These are phyloP conservation scores for Heliornis fulica DNA, from an alignment of 2,113 vertebrate genomes.

Conservation along the genomic window DNA sequence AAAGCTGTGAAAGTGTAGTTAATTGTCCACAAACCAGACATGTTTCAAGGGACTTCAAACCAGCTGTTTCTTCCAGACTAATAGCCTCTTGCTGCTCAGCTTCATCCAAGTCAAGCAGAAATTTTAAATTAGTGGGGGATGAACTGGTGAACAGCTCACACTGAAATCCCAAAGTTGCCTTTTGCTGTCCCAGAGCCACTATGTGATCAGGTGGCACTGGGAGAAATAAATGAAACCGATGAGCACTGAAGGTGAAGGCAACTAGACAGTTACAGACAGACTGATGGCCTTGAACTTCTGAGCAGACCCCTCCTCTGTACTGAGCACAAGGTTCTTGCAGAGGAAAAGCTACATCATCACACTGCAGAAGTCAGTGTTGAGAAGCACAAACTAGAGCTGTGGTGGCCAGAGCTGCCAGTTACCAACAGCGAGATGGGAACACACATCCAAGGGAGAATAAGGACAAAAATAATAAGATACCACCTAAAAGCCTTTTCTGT, in stretches of 20 bases:
- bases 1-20: neutral
- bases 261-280: neutral
- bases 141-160: neutral
- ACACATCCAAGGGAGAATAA: neutral
- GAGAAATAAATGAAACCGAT: neutral
- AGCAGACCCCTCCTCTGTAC: neutral
- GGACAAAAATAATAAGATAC: neutral
- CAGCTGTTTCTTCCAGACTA: neutral
- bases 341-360: neutral
- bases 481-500: neutral
- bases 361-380: neutral
- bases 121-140: neutral
- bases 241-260: neutral
- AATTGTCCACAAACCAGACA: neutral
- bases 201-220: neutral
- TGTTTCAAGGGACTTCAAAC: neutral
- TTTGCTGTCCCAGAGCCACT: neutral
- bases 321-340: neutral
- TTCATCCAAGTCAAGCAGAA: neutral
- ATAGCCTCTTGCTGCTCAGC: neutral
- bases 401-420: neutral
- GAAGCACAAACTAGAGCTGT: neutral
- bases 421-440: neutral
- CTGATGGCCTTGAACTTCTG: neutral
- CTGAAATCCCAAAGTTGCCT: fast-evolving